Evolutionary conservation across 2,888 invertebrate species (phyloP).

Genomic region (Polyommatus icarus): DNA sequence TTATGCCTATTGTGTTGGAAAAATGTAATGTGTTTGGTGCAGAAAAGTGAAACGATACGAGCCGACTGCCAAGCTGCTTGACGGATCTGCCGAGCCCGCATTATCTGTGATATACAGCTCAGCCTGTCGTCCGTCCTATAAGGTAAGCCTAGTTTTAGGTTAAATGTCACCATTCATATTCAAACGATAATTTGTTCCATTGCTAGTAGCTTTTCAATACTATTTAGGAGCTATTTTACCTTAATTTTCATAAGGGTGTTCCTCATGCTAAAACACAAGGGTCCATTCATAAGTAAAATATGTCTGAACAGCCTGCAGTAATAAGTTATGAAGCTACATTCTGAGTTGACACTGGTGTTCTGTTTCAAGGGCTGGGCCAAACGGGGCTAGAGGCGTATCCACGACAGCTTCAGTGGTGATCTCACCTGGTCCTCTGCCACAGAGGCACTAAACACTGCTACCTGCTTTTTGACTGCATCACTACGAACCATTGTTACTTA

Average conservation of each 20-base stretch:
- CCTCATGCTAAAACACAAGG: too few species aligned
- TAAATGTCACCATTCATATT: not conserved
- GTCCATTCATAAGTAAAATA: not conserved
- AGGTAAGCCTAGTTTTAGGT: constrained; percentile 51
- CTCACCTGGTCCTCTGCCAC: constrained; percentile 76
- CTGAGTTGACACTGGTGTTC: constrained; percentile 31
- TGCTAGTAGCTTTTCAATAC: not conserved
- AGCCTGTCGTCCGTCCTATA: constrained; percentile 81
- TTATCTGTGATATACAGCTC: constrained; percentile 82
- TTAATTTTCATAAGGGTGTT: not conserved
- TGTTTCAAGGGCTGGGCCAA: constrained; percentile 82
- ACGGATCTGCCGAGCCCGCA: constrained; percentile 79
- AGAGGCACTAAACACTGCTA: constrained; percentile 79
- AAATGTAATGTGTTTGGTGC: constrained; percentile 40
- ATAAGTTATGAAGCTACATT: not conserved
- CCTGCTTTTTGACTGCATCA: constrained; percentile 83
- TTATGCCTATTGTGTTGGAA: constrained; percentile 34
- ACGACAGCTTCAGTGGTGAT: constrained; percentile 80
- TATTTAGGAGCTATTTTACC: not conserved
- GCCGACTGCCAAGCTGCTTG: constrained; percentile 77
- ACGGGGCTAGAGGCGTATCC: constrained; percentile 83
- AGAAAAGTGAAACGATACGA: constrained; percentile 71
- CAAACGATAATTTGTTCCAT: not conserved
- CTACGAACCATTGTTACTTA: constrained; percentile 83
- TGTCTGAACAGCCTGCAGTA: not conserved